Percentiles rank a stretch among this genome's conserved stretches.
These are phyloP conservation scores for Alitta virens DNA, from an alignment of 2,888 invertebrate species.

Conservation along the genomic window DNA sequence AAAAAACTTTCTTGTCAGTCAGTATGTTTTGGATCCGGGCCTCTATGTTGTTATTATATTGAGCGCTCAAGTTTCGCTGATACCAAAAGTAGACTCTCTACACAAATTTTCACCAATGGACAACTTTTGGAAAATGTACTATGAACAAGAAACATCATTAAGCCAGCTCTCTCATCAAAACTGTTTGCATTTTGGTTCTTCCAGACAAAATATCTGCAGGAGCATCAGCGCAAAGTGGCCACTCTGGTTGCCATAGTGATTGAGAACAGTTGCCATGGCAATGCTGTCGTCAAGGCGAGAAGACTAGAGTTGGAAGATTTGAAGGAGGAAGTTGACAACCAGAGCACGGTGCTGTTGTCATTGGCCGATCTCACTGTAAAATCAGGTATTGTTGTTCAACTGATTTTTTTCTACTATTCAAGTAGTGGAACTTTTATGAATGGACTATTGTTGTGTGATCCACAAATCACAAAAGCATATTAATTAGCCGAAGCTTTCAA, in stretches of 20 bases:
- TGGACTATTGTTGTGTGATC: background rate
- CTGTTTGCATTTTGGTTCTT: background rate
- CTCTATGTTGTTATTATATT: no score
- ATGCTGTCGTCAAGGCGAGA: background rate
- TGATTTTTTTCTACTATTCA: background rate
- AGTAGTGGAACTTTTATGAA: background rate
- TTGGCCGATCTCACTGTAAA: conserved; percentile 12
- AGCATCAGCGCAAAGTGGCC: background rate
- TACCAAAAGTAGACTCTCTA: no score
- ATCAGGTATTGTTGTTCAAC: background rate
- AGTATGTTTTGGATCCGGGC: no score
- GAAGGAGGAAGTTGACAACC: conserved; percentile 11
- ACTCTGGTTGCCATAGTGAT: background rate
- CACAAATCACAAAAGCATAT: no score
- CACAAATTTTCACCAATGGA: no score
- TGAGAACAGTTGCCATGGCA: background rate
- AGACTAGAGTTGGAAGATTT: background rate
- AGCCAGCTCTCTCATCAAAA: no score
- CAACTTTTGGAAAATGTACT: no score
- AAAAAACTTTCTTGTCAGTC: background rate
- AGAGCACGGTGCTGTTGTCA: conserved; percentile 8
- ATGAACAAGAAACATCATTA: no score
- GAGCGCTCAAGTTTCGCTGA: no score
- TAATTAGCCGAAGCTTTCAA: no score
- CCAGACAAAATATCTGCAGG: conserved; percentile 5